Percentiles rank a stretch among this genome's conserved stretches.
phyloP scores from a whole-genome alignment of 2,113 vertebrate genomes.

The Phasianus colchicus region DNA sequence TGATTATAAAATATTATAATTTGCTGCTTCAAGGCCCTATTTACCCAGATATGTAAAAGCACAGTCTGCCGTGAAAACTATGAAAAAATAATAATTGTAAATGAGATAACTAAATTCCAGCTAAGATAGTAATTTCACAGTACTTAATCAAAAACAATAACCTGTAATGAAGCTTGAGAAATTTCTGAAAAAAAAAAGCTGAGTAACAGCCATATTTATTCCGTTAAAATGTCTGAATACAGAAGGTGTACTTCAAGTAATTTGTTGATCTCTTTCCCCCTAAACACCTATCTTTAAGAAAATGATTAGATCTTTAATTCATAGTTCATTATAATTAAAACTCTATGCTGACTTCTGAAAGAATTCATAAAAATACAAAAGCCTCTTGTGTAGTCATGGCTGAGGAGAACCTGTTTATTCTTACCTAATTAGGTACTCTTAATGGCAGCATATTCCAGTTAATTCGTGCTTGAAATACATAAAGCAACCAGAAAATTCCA shows the following conservation, averaged over 20 bases:
- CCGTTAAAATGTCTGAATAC: neutral
- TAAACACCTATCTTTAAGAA: neutral
- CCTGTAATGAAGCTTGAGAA: neutral
- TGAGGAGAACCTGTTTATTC: neutral
- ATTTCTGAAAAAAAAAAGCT: neutral
- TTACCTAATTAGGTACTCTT: neutral
- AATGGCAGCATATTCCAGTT: neutral
- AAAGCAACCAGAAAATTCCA: neutral
- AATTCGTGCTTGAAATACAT: neutral
- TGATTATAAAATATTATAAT: constrained; percentile 82
- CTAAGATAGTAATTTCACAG: constrained; percentile 40
- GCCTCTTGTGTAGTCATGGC: neutral
- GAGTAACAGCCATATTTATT: neutral
- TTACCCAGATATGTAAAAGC: constrained; percentile 39
- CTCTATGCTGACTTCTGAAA: neutral
- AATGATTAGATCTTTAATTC: neutral
- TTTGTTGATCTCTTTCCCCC: neutral
- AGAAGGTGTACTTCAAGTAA: neutral
- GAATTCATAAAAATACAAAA: neutral
- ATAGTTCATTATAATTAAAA: constrained; percentile 11
- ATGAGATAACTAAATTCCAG: constrained; percentile 32
- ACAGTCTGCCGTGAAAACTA: neutral
- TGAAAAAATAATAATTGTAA: constrained; percentile 52
- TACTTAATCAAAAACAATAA: constrained; percentile 11
- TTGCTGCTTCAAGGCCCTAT: constrained; percentile 82